Conservation (phyloP, 2,888 invertebrate species). For the Agonopterix alstromeriana region DNA sequence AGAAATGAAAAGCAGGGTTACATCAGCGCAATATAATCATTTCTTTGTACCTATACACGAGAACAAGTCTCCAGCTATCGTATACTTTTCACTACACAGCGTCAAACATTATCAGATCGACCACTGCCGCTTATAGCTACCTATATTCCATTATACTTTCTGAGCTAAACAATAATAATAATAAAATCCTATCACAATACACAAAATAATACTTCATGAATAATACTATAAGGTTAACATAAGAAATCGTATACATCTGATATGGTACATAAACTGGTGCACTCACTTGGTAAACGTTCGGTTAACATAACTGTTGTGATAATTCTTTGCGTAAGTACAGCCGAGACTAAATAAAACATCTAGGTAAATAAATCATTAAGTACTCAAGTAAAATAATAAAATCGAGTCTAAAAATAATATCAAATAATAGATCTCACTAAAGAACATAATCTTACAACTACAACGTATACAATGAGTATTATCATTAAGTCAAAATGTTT, state of each 20-base stretch:
- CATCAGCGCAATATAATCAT: conserved; percentile 70
- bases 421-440: conserved; percentile 57
- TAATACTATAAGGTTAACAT: conserved; percentile 70
- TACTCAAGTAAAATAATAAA: conserved; percentile 40
- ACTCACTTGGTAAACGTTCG: conserved; percentile 43
- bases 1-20: conserved; percentile 33
- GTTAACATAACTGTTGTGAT: conserved; percentile 33
- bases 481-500: conserved; percentile 57
- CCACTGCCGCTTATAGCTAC: conserved; percentile 60
- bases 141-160: conserved; percentile 61
- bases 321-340: conserved; percentile 43
- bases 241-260: conserved; percentile 61
- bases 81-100: conserved; percentile 59
- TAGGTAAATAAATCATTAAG: conserved; percentile 26
- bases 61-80: conserved; percentile 53
- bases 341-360: conserved; percentile 21
- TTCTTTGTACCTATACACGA: conserved; percentile 72
- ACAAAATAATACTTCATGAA: conserved; percentile 70
- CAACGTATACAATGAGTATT: conserved; percentile 74
- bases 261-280: conserved; percentile 35
- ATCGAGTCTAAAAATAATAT: conserved; percentile 35
- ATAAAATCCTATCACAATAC: conserved; percentile 70
- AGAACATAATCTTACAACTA: conserved; percentile 57
- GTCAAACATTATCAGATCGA: conserved; percentile 56
- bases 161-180: conserved; percentile 50